Evolutionary conservation across 2,113 vertebrate species (phyloP), one percentile per base, ranked within the genome.

Genomic region (Manacus vitellinus): DNA sequence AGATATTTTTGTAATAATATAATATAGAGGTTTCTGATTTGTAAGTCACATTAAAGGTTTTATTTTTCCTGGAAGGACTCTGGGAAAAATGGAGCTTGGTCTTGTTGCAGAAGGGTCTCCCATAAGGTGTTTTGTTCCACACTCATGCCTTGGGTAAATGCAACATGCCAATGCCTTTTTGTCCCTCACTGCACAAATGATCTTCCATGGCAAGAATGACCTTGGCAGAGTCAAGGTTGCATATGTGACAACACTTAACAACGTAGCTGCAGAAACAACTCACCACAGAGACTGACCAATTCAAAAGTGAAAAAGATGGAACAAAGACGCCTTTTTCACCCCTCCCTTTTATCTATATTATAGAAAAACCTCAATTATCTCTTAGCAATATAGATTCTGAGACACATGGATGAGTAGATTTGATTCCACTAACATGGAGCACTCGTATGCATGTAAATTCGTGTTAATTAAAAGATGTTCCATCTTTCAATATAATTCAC

Each of bases 361-460:
- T 11, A 62, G 30, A 85, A 94, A 85, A 58, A 20, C 6, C 30
- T 85, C 58, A 33, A 19, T 70, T 83, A 68, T 47, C 33, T 85
- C 54, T 66, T 68, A 70, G 58, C 71, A 41, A 27, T 83, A 83
- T 93, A 92, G 74, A 62, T 76, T 65, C 62, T 55, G 78, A 85
- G 62, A 76, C 33, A 54, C 74, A 73, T 33, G 49, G 84, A 80
- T 76, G 81, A 92, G 73, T 73, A 65, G 56, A 67, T 87, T 35
- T 77, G 63, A 92, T 86, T 90, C 51, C 55, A 86, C 59, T 46
- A 85, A 52, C 84, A 74, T 52, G 79, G 58, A 94, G 58, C 19
- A 88, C n/a, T 70, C 28, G 28, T 46, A 51, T 90, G 81, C 54
- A 89, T 95, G 75, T 83, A 94, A 96, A 96, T 93, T 82, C 80